phyloP scores from a whole-genome alignment of 2,888 invertebrate genomes.

The Epirrhoe alternata region DNA sequence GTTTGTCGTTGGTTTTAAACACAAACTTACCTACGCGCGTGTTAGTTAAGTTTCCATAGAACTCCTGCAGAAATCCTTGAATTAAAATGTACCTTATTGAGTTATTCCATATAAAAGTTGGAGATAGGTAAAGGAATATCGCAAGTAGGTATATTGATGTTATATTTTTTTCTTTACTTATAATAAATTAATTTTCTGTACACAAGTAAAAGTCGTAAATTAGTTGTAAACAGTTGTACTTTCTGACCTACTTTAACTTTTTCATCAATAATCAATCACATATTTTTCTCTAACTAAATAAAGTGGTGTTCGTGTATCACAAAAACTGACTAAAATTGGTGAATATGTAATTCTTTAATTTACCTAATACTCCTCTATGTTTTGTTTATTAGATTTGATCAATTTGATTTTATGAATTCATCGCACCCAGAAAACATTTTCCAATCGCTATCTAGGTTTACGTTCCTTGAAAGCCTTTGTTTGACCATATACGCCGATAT shows the following conservation, averaged over 20 bases:
- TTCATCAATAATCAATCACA: background rate
- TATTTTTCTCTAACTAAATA: too few relatives aligned
- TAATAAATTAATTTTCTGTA: too few relatives aligned
- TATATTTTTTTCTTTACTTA: too few relatives aligned
- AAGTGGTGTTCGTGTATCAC: too few relatives aligned
- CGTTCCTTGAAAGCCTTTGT: background rate
- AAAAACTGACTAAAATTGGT: too few relatives aligned
- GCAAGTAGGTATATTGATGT: too few relatives aligned
- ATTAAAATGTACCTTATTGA: background rate
- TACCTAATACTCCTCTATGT: background rate
- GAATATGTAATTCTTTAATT: background rate
- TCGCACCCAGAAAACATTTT: background rate
- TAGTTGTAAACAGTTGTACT: background rate
- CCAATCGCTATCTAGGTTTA: background rate
- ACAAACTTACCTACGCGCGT: background rate
- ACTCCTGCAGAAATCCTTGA: background rate
- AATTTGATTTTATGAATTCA: background rate
- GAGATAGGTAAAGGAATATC: background rate
- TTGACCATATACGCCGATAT: conserved; percentile 7
- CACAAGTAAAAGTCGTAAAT: background rate
- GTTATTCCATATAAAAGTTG: background rate
- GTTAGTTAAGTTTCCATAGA: background rate
- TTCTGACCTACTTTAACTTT: background rate
- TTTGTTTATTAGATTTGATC: background rate
- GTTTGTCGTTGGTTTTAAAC: background rate